Conservation (phyloP, 2,113 vertebrate species). For the Hypomesus transpacificus region DNA sequence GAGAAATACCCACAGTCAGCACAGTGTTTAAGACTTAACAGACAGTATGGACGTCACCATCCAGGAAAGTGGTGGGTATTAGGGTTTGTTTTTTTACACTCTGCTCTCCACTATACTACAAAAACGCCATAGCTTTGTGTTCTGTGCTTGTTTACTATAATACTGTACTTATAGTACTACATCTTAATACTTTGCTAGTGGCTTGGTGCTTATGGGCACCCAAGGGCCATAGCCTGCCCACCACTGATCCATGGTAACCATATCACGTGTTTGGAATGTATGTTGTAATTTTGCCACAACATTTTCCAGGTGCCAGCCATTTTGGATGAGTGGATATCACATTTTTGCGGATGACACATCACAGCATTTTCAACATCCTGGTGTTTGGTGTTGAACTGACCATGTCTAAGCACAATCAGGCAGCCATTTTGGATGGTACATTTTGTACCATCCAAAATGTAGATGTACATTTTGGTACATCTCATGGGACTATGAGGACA, state of each 20-base stretch:
- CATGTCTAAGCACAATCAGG: constrained; percentile 53
- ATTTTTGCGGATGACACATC: constrained; percentile 58
- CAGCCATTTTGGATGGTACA: constrained; percentile 60
- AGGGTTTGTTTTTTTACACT: constrained; percentile 22
- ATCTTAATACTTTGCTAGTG: background rate
- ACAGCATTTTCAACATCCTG: constrained; percentile 54
- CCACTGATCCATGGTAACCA: constrained; percentile 53
- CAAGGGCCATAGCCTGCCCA: constrained; percentile 40
- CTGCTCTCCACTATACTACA: constrained; percentile 11
- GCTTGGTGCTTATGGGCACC: background rate
- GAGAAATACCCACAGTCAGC: constrained; percentile 47
- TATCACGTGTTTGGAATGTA: too few relatives aligned
- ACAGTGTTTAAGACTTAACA: background rate
- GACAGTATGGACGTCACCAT: constrained; percentile 47
- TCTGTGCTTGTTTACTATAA: background rate
- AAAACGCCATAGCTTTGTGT: background rate
- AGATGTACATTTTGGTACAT: too few relatives aligned
- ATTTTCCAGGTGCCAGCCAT: constrained; percentile 56
- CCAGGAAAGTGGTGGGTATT: constrained; percentile 58
- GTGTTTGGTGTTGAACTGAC: constrained; percentile 47
- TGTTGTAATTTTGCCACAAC: too few relatives aligned
- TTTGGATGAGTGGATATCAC: constrained; percentile 48
- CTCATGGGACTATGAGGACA: constrained; percentile 47
- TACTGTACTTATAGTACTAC: too few relatives aligned
- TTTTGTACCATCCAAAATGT: too few relatives aligned